Evolutionary conservation across 1,140 invertebrate genomes (phyloP).

Genomic region (Battus philenor): DNA sequence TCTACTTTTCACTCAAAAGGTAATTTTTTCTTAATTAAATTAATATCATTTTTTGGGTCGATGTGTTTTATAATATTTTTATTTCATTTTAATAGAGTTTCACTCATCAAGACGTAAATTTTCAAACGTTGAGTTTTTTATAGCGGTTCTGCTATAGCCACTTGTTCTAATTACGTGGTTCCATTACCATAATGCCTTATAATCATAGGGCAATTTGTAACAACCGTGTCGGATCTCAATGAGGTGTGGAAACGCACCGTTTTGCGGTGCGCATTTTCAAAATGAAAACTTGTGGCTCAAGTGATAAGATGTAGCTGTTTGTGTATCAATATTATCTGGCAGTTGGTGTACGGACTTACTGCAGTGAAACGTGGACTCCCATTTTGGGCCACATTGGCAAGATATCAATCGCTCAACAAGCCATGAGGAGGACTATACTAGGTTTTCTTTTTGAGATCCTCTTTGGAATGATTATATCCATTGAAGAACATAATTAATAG

Average conservation of each 20-base stretch:
- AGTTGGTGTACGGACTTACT: no score
- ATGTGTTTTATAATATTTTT: conserved; percentile 17
- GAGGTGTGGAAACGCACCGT: conserved; percentile 60
- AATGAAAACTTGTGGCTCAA: conserved; percentile 20
- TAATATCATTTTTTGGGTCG: not conserved
- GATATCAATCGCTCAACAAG: no score
- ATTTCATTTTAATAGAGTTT: conserved; percentile 9
- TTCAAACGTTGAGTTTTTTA: conserved; percentile 25
- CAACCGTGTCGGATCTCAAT: conserved; percentile 46
- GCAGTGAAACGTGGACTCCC: no score
- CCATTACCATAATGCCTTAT: conserved; percentile 59
- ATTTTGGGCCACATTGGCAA: no score
- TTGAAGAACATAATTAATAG: no score
- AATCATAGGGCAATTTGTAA: conserved; percentile 60
- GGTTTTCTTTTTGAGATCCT: no score
- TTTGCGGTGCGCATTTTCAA: conserved; percentile 42
- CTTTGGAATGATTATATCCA: no score
- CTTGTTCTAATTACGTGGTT: conserved; percentile 57
- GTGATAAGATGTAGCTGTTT: conserved; percentile 9
- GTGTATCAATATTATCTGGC: not conserved
- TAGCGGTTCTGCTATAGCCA: conserved; percentile 24
- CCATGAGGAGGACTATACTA: no score
- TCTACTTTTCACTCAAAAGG: no score
- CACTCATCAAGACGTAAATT: conserved; percentile 11
- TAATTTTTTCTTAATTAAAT: no score